These are phyloP conservation scores for Melanchra persicariae DNA, from an alignment of 2,888 invertebrate genomes.

Conservation along the genomic window DNA sequence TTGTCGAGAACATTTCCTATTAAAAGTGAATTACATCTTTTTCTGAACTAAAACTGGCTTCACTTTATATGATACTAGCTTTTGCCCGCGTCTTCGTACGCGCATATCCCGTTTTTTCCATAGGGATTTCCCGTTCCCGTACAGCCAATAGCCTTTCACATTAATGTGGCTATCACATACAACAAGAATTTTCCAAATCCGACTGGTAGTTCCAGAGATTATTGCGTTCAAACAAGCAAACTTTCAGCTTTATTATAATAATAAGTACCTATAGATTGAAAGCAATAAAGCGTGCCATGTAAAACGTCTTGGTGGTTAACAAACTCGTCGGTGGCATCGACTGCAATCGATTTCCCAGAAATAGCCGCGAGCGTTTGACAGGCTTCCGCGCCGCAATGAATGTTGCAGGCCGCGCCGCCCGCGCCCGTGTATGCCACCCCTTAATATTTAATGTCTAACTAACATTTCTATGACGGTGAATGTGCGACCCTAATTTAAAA, in stretches of 20 bases:
- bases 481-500: conserved; percentile 77
- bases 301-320: conserved; percentile 68
- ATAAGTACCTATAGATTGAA: too few relatives aligned
- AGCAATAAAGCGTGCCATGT: conserved; percentile 60
- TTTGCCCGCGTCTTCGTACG: too few relatives aligned
- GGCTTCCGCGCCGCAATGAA: conserved; percentile 78
- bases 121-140: too few relatives aligned
- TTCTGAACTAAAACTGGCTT: conserved; percentile 2
- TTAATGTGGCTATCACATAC: too few relatives aligned
- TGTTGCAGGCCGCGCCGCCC: conserved; percentile 73
- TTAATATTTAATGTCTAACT: conserved; percentile 87
- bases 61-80: conserved; percentile 16
- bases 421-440: conserved; percentile 71
- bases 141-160: too few relatives aligned
- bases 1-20: conserved; percentile 3
- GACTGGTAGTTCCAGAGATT: too few relatives aligned
- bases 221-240: too few relatives aligned
- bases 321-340: conserved; percentile 69
- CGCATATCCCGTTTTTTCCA: too few relatives aligned
- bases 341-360: conserved; percentile 84
- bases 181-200: too few relatives aligned
- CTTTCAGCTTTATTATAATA: too few relatives aligned
- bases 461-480: conserved; percentile 83
- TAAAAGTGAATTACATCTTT: conserved; percentile 2
- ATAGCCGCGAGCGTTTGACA: conserved; percentile 81